Evolutionary conservation across 2,888 invertebrate species (phyloP).

Genomic region (Elgonia sp.): DNA sequence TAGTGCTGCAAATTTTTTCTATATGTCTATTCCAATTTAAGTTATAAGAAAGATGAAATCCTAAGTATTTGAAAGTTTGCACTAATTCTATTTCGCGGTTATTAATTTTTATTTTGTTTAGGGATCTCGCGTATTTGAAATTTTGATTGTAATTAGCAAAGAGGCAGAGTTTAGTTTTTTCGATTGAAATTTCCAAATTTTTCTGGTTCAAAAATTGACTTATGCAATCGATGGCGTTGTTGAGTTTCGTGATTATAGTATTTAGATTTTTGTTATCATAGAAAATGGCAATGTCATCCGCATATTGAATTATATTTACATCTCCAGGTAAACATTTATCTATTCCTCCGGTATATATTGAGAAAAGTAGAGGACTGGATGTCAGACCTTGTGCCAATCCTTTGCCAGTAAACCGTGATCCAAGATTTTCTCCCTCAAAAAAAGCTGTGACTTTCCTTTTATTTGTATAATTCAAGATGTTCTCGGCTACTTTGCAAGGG

Average conservation of each 20-base stretch:
- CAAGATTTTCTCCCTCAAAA: constrained; percentile 8
- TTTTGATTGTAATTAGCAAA: not conserved
- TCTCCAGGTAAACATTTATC: not conserved
- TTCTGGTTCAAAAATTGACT: not conserved
- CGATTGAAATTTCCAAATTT: constrained; percentile 6
- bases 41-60: constrained; percentile 2
- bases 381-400: constrained; percentile 32
- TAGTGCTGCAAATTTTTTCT: too few relatives aligned
- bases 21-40: constrained; percentile 24
- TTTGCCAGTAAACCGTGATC: not conserved
- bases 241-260: not conserved
- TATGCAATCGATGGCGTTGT: not conserved
- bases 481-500: not conserved
- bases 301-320: not conserved
- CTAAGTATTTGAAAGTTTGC: not conserved
- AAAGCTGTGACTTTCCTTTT: constrained; percentile 17
- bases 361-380: constrained; percentile 3
- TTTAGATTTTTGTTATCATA: not conserved
- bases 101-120: not conserved
- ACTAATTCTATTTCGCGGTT: not conserved
- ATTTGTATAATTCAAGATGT: constrained; percentile 3
- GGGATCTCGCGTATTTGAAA: not conserved
- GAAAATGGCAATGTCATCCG: constrained; percentile 18
- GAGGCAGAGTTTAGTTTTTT: constrained; percentile 18
- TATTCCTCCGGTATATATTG: constrained; percentile 1